phyloP scores from a whole-genome alignment of 2,888 invertebrate species.

The Rugalucina vietnamica region DNA sequence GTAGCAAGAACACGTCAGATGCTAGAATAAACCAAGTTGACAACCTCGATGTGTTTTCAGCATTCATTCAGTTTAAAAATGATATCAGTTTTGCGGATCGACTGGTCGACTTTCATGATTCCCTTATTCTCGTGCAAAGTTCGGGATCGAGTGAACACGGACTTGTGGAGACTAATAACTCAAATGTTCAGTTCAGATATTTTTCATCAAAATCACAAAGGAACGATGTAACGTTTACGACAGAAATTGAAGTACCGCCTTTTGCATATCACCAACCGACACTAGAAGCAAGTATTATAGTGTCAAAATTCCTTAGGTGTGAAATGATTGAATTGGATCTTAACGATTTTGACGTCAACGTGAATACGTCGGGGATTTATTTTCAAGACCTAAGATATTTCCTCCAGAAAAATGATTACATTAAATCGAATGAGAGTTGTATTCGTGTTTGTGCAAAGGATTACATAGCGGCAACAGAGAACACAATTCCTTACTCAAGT shows the following conservation, averaged over 20 bases:
- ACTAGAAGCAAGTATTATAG: neutral
- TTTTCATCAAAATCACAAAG: neutral
- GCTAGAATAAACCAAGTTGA: neutral
- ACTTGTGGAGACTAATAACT: neutral
- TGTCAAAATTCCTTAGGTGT: neutral
- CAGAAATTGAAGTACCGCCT: neutral
- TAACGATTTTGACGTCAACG: neutral
- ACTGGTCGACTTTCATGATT: neutral
- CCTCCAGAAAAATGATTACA: neutral
- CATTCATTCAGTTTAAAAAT: neutral
- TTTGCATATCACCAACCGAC: neutral
- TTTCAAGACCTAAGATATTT: neutral
- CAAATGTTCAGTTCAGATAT: neutral
- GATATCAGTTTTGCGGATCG: neutral
- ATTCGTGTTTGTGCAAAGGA: neutral
- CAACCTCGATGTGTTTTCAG: neutral
- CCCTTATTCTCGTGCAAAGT: neutral
- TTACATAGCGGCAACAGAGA: neutral
- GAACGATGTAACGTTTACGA: neutral
- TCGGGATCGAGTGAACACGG: neutral
- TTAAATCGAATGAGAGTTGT: neutral
- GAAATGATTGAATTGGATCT: slow-evolving; percentile 1
- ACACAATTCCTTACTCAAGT: neutral
- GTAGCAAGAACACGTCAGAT: neutral
- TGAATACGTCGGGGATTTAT: neutral